Base-by-base conservation (phyloP, 2,113 vertebrate genomes). In the Pseudorasbora parva region DNA sequence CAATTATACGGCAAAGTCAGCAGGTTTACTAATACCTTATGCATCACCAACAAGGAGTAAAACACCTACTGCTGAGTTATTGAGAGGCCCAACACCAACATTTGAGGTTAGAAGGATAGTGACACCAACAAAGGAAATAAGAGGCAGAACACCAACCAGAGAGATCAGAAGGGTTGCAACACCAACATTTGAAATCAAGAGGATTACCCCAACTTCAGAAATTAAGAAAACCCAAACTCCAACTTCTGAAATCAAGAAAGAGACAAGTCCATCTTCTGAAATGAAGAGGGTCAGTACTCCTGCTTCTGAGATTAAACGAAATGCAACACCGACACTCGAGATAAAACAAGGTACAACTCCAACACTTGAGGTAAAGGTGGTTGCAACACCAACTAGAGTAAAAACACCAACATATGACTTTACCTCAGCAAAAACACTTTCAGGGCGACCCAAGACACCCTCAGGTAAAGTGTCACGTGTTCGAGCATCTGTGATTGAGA, bases 1-100 rank as follows among this genome's bases (percentile, higher is more conserved):
- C 78, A 90, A 91, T 88, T 94, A 94, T 85, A 95, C 93, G 0
- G 91, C 93, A 0, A 94, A 89, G 69, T 90, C 93, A 6, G 80
- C 88, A 68, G 90, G 87, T 30, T 57, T 85, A 17, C 85, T 51
- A 82, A 56, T 71, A 19, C 73, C 79, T 84, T 94, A 82, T 92
- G 83, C 25, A 87, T 90, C 84, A 88, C 91, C 49, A 87, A 84
- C 56, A 88, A 78, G 84, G 45, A 78, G 62, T 12, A 60, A 68
- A 25, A 81, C 81, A 37, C 72, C 86, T 56, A 77, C 76, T 78
- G 74, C 80, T 27, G 86, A 89, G 71, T n/a, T 81, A 4, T 27
- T 59, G 80, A 81, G 66, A 45, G 78, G 51, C n/a, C 37, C 82
- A 41, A 77, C 77, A 3, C 86, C 86, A 64, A 84, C 77, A 49